Base-by-base conservation (phyloP, 2,888 invertebrate species). In the Agrotis segetum region DNA sequence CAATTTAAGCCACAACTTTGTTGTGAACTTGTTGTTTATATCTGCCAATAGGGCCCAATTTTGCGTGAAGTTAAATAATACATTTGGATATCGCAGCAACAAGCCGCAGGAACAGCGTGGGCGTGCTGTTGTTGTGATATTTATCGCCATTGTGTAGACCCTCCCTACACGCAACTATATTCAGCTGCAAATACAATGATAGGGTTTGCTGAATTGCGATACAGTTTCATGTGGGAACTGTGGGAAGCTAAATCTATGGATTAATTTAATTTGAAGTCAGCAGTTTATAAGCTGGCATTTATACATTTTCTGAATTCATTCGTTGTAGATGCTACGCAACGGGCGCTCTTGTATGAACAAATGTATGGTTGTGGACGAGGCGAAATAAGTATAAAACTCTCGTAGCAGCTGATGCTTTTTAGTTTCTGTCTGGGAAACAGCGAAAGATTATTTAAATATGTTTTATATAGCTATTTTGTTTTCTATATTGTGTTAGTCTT, bases 71-170 rank as follows among this genome's bases (percentile, higher is more conserved):
- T 74, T 74, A 74, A 76, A 79, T 76, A 74, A 74, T 53, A 85
- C 72, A 81, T 85, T 74, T 80, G 77, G 70, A 81, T 88, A 85
- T 85, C 84, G 82, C 77, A 79, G 80, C 81, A 81, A 84, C 83
- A 81, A 81, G 81, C 82, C 83, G 62, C 81, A 73, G 59, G 49
- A 70, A 74, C 67, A 75, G 82, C 77, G 84, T 75, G 83, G 83
- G 83, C 82, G 79, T 81, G 72, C 73, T 77, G 78, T 84, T 74
- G 84, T 85, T 79, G 70, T 70, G 71, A 85, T 89, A 87, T 89
- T 90, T 90, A 89, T 88, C 67, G 81, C 71, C 60, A 70, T 73
- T 74, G 74, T 79, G 75, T 65, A 67, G 79, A 69, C 76, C 81
- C 83, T 80, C 63, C 49, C 71, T 68, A 70, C 70, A 72, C 62